Conservation (phyloP, 2,797 vertebrate genomes). For the Loriculus beryllinus region DNA sequence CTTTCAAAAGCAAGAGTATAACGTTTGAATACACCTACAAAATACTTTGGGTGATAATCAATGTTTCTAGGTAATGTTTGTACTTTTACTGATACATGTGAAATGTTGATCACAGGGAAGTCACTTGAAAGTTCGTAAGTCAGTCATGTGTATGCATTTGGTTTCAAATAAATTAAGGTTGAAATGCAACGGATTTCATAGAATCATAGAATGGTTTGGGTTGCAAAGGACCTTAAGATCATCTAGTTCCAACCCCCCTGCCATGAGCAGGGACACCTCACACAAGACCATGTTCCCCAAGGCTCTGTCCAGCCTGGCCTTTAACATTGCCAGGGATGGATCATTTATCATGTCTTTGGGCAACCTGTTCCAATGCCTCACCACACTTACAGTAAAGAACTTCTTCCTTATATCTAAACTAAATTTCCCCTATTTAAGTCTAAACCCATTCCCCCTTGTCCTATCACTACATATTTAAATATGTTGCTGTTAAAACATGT, state of each 20-base stretch:
- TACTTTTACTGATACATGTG: neutral
- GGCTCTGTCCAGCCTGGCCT: too few species aligned
- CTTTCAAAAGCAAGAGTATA: neutral
- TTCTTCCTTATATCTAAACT: neutral
- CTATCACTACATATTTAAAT: neutral
- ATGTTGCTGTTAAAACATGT: neutral
- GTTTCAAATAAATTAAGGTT: neutral
- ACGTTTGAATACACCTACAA: neutral
- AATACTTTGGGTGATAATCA: neutral
- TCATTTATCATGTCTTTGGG: too few species aligned
- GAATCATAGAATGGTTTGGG: neutral
- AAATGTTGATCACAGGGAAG: neutral
- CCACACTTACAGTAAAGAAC: too few species aligned
- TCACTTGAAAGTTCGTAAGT: neutral
- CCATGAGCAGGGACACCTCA: neutral
- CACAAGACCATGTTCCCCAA: too few species aligned
- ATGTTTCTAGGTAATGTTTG: neutral
- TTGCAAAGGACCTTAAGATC: neutral
- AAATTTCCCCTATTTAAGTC: neutral
- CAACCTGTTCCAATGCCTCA: too few species aligned
- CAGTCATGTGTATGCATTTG: neutral
- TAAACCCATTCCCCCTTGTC: neutral
- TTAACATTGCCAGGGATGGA: too few species aligned
- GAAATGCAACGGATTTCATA: neutral
- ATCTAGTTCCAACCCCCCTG: neutral